Conservation (phyloP, 1,140 invertebrate genomes). For the Heliconius nattereri region DNA sequence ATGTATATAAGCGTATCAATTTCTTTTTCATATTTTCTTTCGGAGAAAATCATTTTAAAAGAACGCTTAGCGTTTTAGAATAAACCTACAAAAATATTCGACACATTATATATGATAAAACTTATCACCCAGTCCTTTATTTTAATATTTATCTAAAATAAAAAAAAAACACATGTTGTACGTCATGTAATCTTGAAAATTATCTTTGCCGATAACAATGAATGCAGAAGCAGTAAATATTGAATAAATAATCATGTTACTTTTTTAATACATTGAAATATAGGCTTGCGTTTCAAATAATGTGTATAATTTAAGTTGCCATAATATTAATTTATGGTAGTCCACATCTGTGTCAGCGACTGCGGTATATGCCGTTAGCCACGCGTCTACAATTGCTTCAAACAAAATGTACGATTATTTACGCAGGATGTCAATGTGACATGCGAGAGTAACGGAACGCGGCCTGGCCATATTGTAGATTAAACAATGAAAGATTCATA, state of each 20-base stretch:
- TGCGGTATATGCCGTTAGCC: constrained; percentile 18
- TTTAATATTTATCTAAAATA: not conserved
- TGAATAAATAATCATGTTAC: not conserved
- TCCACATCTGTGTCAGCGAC: not conserved
- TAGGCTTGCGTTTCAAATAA: too few relatives aligned
- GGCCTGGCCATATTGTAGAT: not conserved
- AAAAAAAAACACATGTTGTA: not conserved
- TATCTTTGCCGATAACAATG: not conserved
- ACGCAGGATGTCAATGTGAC: constrained; percentile 13
- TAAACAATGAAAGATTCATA: not conserved
- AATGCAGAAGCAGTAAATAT: not conserved
- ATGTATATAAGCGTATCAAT: too few relatives aligned
- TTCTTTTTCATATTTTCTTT: too few relatives aligned
- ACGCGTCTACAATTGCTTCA: constrained; percentile 4
- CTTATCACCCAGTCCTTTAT: not conserved
- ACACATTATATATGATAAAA: not conserved
- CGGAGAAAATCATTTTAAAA: too few relatives aligned
- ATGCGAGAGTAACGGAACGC: constrained; percentile 9
- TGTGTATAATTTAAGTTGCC: not conserved
- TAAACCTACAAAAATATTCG: too few relatives aligned
- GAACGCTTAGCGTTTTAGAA: too few relatives aligned
- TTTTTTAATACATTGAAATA: too few relatives aligned
- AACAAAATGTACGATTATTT: constrained; percentile 25
- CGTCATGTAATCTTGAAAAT: not conserved
- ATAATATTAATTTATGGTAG: not conserved